phyloP scores from a whole-genome alignment of 92 coral and sea anemone genomes.

The Siderastrea siderea region DNA sequence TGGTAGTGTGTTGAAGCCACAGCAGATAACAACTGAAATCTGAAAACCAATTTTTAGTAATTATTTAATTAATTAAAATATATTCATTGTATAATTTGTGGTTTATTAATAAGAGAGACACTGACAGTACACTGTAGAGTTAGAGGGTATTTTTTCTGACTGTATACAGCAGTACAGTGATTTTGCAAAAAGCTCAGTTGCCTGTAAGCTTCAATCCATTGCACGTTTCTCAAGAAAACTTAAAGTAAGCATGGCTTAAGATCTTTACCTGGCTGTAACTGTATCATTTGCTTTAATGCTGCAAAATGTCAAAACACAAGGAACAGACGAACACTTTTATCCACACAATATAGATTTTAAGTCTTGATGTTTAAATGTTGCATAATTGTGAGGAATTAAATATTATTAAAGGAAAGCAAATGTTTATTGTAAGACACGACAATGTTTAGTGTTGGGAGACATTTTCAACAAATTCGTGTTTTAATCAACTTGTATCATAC shows the following conservation, averaged over 20 bases:
- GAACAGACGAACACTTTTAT: neutral
- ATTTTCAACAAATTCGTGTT: neutral
- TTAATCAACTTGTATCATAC: conserved; percentile 11
- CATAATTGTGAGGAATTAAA: neutral
- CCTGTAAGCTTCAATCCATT: too few relatives aligned
- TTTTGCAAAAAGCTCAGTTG: too few relatives aligned
- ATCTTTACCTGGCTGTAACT: too few relatives aligned
- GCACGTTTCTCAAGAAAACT: too few relatives aligned
- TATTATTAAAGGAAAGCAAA: neutral
- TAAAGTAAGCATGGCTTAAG: neutral
- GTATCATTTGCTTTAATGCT: too few relatives aligned
- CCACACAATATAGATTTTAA: neutral
- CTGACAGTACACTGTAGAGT: too few relatives aligned
- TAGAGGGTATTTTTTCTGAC: too few relatives aligned
- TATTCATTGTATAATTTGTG: too few relatives aligned
- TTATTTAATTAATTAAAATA: too few relatives aligned
- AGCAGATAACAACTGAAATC: neutral
- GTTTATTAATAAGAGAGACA: too few relatives aligned
- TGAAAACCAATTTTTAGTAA: neutral
- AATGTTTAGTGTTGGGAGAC: neutral
- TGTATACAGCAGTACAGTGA: too few relatives aligned
- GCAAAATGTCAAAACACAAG: neutral
- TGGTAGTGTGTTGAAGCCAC: neutral
- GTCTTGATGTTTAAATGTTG: neutral
- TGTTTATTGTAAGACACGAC: neutral